Evolutionary conservation across 1,140 invertebrate genomes (phyloP), one percentile per base, ranked within the genome.

Genomic region (Pentalonia nigronervosa): DNA sequence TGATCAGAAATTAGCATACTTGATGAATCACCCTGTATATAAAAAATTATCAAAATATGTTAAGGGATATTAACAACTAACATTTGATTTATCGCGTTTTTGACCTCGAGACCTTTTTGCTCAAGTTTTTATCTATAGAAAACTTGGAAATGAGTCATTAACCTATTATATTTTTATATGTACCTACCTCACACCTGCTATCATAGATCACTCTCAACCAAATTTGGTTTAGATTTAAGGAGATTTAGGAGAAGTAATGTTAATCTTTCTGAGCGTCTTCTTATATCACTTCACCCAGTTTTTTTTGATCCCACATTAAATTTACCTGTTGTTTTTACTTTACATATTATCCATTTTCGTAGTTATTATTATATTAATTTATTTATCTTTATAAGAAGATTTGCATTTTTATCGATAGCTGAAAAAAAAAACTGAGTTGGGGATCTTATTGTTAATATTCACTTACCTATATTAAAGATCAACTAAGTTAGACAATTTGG

Each of bases 31-130:
- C 9, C 41, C 8, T 45, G 83, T 86, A 86, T 21, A 41, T 84
- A 41, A 2, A 41, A 41, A 41, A 2, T 2, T 60, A 47, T 86
- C 48, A n/a, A 47, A 87, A 21, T 34, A 17, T 87, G 1, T 87
- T 48, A 48, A 87, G 45, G 84, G 84, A 17, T 48, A 47, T 87
- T 87, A n/a, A 34, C 84, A 86, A 86, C 83, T 86, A 30, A 25
- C 84, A 87, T 88, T 50, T 50, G 86, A 25, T 30, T 88, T 48
- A 88, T 88, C 41, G 7, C 34, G 30, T n/a, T 88, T 34, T 50
- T 88, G 86, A 88, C 47, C 86, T 47, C 30, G 1, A 48, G n/a
- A 47, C 30, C 86, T 34, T 34, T 34, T 48, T 50, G 47, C 6
- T 50, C 30, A 34, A 7, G 30, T 50, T 88, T 84, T 86, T 25